These are phyloP conservation scores for Porites australiensis DNA, from an alignment of 64 coral and sea anemone genomes.

Conservation along the genomic window DNA sequence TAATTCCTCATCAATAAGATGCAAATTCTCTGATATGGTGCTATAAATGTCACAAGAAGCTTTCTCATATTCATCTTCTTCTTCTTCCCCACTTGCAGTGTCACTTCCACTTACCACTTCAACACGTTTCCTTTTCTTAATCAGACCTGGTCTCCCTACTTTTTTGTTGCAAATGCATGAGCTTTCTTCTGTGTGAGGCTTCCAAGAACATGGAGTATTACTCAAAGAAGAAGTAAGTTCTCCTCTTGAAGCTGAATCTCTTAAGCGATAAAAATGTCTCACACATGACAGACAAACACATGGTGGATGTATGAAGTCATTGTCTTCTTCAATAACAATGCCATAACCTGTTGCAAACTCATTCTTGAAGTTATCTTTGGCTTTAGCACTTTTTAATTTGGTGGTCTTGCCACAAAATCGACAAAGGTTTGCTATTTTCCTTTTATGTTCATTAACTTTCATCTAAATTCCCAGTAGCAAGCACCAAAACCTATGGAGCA, in stretches of 20 bases:
- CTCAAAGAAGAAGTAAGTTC: neutral
- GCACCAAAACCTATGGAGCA: too few species aligned
- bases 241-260: neutral
- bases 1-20: constrained; percentile 15
- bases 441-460: too few species aligned
- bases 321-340: neutral
- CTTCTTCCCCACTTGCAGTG: neutral
- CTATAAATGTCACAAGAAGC: neutral
- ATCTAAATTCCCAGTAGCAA: too few species aligned
- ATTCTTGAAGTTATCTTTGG: neutral
- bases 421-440: neutral
- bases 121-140: too few species aligned
- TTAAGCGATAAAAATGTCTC: neutral
- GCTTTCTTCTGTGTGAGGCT: too few species aligned
- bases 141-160: too few species aligned
- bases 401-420: neutral
- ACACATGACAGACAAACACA: neutral
- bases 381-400: neutral
- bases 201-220: neutral
- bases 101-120: too few species aligned
- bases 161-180: too few species aligned
- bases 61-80: neutral
- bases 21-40: neutral
- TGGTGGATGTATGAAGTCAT: neutral
- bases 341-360: neutral